Evolutionary conservation across 2,888 invertebrate species (phyloP), one percentile per base, ranked within the genome.

Genomic region (Neoascia interrupta): DNA sequence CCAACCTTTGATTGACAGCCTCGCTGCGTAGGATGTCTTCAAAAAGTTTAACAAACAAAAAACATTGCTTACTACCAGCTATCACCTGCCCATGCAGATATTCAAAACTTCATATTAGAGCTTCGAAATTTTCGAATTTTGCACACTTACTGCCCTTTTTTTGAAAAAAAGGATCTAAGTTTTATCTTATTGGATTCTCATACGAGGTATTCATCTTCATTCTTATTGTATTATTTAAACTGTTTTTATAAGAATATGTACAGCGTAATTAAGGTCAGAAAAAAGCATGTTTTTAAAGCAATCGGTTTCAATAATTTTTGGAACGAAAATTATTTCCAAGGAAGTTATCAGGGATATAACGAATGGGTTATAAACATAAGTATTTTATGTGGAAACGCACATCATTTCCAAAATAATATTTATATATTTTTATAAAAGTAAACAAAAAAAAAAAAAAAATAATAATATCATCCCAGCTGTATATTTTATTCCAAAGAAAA

Each of bases 341-440:
- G 43, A 53, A 54, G 36, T 66, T 19, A 23, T 66, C 66, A 66
- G 66, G 66, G 66, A 66, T 66, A 58, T 31, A 51, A 47, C 8
- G 41, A 63, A 63, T 41, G 41, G 31, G 16, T 31, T 19, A 39
- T 41, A n/a, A 31, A 58, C 16, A 28, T 5, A 43, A 51, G n/a
- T n/a, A n/a, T n/a, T n/a, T n/a, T n/a, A 49, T 10, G 26, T 26
- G n/a, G 39, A 54, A 15, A 26, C 26, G 39, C 19, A 47, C 26
- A 47, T 45, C 36, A 36, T 47, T 16, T 47, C 23, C 23, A 16
- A 31, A 49, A 49, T 13, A 18, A 51, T n/a, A 16, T 4, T 47
- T 31, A 16, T 43, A 16, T 61, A 47, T 61, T 61, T 61, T 61
- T 61, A 34, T 61, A 54, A 41, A 47, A 31, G n/a, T 31, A 31